Base-by-base conservation (phyloP, 2,888 invertebrate species). In the Thymelicus acteon region DNA sequence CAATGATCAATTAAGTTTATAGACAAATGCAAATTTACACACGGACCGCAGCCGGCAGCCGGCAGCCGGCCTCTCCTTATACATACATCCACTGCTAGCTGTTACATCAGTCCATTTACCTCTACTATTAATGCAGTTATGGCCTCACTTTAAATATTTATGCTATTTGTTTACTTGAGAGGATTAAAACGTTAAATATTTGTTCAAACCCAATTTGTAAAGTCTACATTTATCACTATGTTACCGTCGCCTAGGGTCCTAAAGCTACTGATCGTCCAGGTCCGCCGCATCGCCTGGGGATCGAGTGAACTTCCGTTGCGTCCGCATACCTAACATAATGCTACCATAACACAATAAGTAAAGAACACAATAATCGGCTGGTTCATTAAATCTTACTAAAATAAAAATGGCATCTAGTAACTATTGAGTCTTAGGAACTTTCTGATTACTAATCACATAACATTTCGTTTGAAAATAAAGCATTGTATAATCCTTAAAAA, bases 341-440 rank as follows among this genome's bases (percentile, higher is more conserved):
- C n/a, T 47, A 76, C 75, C 79, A 79, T 72, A 78, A 75, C 81
- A 72, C 76, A 82, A 57, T 37, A 57, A 57, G 15, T 52, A 24
- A 81, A 80, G 77, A 87, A 88, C 87, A 88, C 85, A 86, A 82
- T 77, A 75, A 76, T 80, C 77, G 80, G 82, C 83, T 80, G 77
- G 80, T 74, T 80, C 74, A 74, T 78, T 81, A 78, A 84, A 83
- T 73, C 80, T 82, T 81, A 82, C 73, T 86, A 64, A 79, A 79
- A 79, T 80, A 80, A 83, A 87, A 89, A 92, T 91, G 92, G 92
- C 92, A 91, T 88, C 88, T 88, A 86, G 79, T 84, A 84, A 81
- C 86, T 86, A 86, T 85, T 84, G 85, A 87, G 84, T 86, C 82
- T 85, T 91, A 92, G 92, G 92, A 92, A 92, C 92, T 91, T 88